Evolutionary conservation across 1,140 invertebrate species (phyloP).

Genomic region (Trichomalopsis sarcophagae): DNA sequence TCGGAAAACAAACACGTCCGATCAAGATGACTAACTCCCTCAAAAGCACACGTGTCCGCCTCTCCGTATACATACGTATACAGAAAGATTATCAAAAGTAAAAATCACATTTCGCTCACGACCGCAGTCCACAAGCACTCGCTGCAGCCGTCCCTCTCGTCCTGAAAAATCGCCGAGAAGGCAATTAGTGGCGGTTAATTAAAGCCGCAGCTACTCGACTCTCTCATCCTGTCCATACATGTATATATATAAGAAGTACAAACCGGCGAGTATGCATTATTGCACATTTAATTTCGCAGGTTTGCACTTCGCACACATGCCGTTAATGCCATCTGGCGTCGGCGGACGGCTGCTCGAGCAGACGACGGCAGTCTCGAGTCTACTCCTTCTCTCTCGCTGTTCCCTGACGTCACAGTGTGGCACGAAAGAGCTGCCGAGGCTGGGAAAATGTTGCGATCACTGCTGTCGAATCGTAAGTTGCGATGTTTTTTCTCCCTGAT

Average conservation of each 20-base stretch:
- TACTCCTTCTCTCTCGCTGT: not conserved
- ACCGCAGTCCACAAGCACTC: no score
- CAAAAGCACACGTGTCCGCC: no score
- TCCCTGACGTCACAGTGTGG: conserved; percentile 18
- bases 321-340: conserved; percentile 7
- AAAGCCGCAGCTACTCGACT: not conserved
- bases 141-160: not conserved
- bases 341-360: not conserved
- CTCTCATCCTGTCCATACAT: not conserved
- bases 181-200: not conserved
- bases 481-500: conserved; percentile 11
- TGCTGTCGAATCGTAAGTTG: conserved; percentile 59
- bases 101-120: not conserved
- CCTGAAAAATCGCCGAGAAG: not conserved
- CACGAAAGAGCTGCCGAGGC: not conserved
- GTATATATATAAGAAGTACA: not conserved
- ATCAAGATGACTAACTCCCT: not conserved
- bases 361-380: not conserved
- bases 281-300: not conserved
- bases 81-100: not conserved
- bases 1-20: not conserved
- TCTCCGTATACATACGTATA: no score
- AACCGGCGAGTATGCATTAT: not conserved
- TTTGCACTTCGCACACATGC: not conserved
- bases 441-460: conserved; percentile 59